Percentiles rank a stretch among this genome's conserved stretches.
Evolutionary conservation across 1,140 invertebrate genomes (phyloP).

Genomic region (Kradibia gibbosae): DNA sequence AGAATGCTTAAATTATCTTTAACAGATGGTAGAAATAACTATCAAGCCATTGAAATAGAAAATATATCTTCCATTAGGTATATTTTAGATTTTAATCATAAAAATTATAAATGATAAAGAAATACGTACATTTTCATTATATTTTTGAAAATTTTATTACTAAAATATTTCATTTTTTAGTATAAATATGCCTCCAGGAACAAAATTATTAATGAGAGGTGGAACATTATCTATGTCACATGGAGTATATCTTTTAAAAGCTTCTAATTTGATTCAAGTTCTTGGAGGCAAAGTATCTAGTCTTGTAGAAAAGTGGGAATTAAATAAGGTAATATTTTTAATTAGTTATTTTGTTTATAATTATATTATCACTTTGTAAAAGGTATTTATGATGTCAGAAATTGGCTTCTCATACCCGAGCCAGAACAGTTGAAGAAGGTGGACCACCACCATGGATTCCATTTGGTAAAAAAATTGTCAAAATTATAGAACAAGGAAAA

Average conservation of each 20-base stretch:
- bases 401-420: conserved; percentile 81
- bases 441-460: conserved; percentile 92
- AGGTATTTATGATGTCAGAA: conserved; percentile 69
- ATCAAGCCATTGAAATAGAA: conserved; percentile 84
- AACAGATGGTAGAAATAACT: conserved; percentile 86
- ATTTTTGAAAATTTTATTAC: no score
- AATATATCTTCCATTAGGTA: conserved; percentile 78
- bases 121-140: conserved; percentile 1
- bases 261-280: conserved; percentile 77
- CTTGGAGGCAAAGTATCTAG: conserved; percentile 87
- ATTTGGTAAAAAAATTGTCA: conserved; percentile 85
- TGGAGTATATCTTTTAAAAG: conserved; percentile 81
- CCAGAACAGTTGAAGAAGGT: conserved; percentile 76
- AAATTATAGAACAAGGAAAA: conserved; percentile 75
- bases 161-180: conserved; percentile 55
- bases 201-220: conserved; percentile 68
- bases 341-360: background rate
- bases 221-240: conserved; percentile 73
- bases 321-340: conserved; percentile 77
- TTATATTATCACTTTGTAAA: background rate
- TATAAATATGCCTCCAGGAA: conserved; percentile 70
- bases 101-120: background rate
- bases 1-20: conserved; percentile 87
- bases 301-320: conserved; percentile 91
- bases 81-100: conserved; percentile 3